Evolutionary conservation across 2,888 invertebrate species (phyloP).

Genomic region (Drosophila kokeensis): DNA sequence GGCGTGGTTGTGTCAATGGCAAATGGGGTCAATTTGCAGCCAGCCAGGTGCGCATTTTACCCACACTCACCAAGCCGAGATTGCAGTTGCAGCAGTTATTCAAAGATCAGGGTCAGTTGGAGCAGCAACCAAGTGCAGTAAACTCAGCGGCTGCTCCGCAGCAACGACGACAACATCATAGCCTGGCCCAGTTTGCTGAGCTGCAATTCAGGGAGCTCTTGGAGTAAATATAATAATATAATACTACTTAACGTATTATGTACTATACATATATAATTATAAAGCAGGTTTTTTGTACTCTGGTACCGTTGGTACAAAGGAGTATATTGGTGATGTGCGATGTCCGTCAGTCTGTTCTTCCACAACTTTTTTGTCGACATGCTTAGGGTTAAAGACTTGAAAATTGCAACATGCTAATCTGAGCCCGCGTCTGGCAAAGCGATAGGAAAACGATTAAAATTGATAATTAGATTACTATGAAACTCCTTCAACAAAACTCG

Average conservation of each 20-base stretch:
- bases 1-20: conserved; percentile 89
- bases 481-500: background rate
- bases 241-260: background rate
- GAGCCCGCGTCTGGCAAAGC: background rate
- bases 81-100: conserved; percentile 88
- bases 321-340: background rate
- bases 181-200: conserved; percentile 92
- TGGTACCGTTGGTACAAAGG: background rate
- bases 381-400: no score
- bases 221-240: conserved; percentile 51
- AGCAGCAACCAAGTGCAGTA: conserved; percentile 86
- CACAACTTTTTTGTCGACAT: no score
- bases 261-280: background rate
- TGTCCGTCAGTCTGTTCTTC: background rate
- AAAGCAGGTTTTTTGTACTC: background rate
- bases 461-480: background rate
- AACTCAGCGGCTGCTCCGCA: background rate
- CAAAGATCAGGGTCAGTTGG: conserved; percentile 85
- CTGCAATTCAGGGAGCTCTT: conserved; percentile 89
- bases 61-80: conserved; percentile 92
- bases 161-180: conserved; percentile 88
- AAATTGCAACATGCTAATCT: no score
- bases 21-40: conserved; percentile 93
- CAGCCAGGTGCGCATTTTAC: conserved; percentile 94
- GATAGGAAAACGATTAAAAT: background rate